Percentiles rank a stretch among this genome's conserved stretches.
These are phyloP conservation scores for Ceratina calcarata DNA, from an alignment of 1,140 invertebrate species.

Conservation along the genomic window DNA sequence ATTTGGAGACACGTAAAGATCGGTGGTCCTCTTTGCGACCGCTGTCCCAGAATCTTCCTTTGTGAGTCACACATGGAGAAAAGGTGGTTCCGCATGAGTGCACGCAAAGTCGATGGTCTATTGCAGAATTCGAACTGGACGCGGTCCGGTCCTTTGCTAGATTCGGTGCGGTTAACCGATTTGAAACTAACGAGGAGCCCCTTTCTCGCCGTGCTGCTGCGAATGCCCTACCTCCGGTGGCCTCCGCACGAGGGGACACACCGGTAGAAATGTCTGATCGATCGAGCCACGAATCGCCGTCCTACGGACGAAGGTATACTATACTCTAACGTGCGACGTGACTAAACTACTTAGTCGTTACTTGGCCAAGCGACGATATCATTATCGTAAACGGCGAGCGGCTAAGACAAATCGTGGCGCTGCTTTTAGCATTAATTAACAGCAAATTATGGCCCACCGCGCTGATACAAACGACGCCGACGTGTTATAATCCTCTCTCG, in stretches of 20 bases:
- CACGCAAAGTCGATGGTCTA: slow-evolving; percentile 58
- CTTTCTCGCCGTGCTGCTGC: slow-evolving; percentile 30
- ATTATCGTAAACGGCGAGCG: slow-evolving; percentile 45
- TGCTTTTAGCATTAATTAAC: slow-evolving; percentile 46
- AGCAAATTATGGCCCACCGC: slow-evolving; percentile 19
- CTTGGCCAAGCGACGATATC: slow-evolving; percentile 33
- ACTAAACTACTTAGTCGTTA: slow-evolving; percentile 42
- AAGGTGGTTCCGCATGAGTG: slow-evolving; percentile 58
- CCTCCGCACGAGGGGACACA: slow-evolving; percentile 4
- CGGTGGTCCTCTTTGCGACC: slow-evolving; percentile 51
- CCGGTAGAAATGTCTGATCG: slow-evolving; percentile 32
- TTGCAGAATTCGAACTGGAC: slow-evolving; percentile 59
- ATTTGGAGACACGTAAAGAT: slow-evolving; percentile 58
- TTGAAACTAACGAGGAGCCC: slow-evolving; percentile 58
- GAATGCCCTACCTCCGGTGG: background rate
- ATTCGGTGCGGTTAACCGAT: slow-evolving; percentile 57
- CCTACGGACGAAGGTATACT: slow-evolving; percentile 9
- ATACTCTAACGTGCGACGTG: slow-evolving; percentile 20
- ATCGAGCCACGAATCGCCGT: slow-evolving; percentile 22
- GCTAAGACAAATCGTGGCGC: slow-evolving; percentile 41
- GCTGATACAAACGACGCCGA: slow-evolving; percentile 34
- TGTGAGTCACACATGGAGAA: slow-evolving; percentile 54
- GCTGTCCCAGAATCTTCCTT: slow-evolving; percentile 43
- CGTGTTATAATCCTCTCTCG: background rate
- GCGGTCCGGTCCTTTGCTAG: slow-evolving; percentile 46